A percentile compares a stretch with the other conserved stretches of the same genome.
Conservation (phyloP, 2,797 vertebrate species). For the Thunnus albacares region DNA sequence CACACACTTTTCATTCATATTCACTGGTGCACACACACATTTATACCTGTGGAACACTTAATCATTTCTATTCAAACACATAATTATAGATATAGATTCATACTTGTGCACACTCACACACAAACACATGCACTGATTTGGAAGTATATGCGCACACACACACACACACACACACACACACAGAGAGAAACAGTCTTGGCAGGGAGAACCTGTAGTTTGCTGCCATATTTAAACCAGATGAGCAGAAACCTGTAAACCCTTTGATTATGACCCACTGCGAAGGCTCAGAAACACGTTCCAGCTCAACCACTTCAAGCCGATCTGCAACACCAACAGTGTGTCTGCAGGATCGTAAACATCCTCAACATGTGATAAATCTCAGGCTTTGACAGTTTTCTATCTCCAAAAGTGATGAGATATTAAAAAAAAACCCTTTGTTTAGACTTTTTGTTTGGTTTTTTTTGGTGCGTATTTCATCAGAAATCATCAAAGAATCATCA, state of each 20-base stretch:
- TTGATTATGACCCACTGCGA: constrained; percentile 51
- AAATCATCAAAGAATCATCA: neutral
- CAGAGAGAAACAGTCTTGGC: constrained; percentile 30
- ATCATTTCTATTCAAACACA: constrained; percentile 7
- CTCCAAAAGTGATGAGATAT: neutral
- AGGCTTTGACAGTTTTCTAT: constrained; percentile 9
- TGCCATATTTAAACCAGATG: constrained; percentile 61
- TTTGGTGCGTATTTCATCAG: neutral
- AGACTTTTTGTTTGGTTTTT: neutral
- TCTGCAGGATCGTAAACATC: constrained; percentile 37
- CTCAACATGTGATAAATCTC: constrained; percentile 13
- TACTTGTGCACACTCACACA: neutral
- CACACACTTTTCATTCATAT: constrained; percentile 54
- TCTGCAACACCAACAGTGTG: neutral
- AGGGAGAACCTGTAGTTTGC: constrained; percentile 42
- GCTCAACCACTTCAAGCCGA: constrained; percentile 22
- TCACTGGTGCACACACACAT: constrained; percentile 1
- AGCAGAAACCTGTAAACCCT: constrained; percentile 63
- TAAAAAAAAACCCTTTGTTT: constrained; percentile 7
- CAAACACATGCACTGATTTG: neutral
- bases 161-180: constrained; percentile 15
- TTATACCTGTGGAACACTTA: constrained; percentile 27
- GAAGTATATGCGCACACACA: neutral
- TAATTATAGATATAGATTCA: constrained; percentile 11
- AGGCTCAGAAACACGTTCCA: constrained; percentile 36